Base-by-base conservation (phyloP, 1,140 invertebrate species). In the Drosophila repleta region DNA sequence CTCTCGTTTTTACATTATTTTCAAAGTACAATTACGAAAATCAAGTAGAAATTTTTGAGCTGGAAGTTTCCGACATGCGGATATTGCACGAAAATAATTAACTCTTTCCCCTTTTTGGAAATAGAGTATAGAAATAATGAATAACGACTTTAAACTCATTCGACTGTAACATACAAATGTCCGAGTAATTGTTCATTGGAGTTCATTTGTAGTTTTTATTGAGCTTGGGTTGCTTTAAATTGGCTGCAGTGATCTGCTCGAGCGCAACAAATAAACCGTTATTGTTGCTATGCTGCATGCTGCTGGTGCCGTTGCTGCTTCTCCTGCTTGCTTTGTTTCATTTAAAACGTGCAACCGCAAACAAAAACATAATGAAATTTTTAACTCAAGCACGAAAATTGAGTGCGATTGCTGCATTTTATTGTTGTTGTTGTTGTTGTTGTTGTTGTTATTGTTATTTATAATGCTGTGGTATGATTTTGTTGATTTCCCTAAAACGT, bases 341-440 rank as follows among this genome's bases (percentile, higher is more conserved):
- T 74, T 78, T 75, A 78, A 85, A 85, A 82, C 82, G 82, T 78
- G 76, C 73, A 72, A 78, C 76, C 76, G 68, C 77, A 77, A 74
- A 77, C 70, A 74, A 63, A 69, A 60, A 49, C 41, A 61, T 69
- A 75, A 71, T 58, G 45, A 74, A 76, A 83, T 82, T 81, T 35
- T 68, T 63, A 87, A 87, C 78, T 82, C 78, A 82, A 88, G 79
- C 83, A 88, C 71, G 83, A 87, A 88, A 87, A 88, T 87, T 82
- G 64, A 81, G 64, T 87, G 78, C 78, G 83, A 83, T 88, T 88
- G 64, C 66, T 70, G 60, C 17, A 43, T 15, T 58, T 64, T 58
- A 43, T 76, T 78, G 51, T 63, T 56, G 20, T 5, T 29, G 7
- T 35, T 35, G 10, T 35, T 58, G 48, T 76, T 78, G 51, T 63